phyloP scores from a whole-genome alignment of 2,113 vertebrate species.

The Peromyscus californicus region DNA sequence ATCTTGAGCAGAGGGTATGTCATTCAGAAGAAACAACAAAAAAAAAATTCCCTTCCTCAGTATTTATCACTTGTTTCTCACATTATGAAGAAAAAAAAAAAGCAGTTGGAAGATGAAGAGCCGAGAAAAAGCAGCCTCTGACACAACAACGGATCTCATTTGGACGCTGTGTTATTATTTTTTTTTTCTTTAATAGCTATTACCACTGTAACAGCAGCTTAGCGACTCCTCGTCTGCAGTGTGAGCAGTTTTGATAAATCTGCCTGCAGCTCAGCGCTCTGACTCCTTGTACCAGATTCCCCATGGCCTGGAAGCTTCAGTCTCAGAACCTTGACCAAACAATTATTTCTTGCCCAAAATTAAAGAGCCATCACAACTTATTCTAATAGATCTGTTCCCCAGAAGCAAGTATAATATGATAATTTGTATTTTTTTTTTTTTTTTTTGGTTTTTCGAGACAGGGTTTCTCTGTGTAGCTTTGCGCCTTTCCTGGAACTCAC shows the following conservation, averaged over 20 bases:
- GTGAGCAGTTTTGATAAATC: no score
- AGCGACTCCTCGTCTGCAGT: no score
- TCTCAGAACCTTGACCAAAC: not conserved
- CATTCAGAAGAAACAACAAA: not conserved
- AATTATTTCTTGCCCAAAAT: not conserved
- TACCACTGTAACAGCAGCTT: no score
- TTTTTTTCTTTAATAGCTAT: no score
- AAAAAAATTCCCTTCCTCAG: rapidly evolving
- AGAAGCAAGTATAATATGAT: not conserved
- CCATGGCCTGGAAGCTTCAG: not conserved
- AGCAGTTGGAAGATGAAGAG: not conserved
- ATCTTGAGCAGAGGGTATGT: not conserved
- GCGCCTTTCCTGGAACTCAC: no score
- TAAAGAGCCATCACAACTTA: not conserved
- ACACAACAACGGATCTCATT: no score
- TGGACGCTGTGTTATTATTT: no score
- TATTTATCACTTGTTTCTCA: rapidly evolving
- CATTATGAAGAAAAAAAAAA: not conserved
- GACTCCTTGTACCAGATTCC: not conserved
- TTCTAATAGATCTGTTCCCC: not conserved
- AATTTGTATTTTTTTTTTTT: not conserved
- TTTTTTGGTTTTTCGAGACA: no score
- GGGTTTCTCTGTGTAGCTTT: no score
- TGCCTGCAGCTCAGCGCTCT: not conserved
- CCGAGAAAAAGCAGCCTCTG: not conserved